Conservation (phyloP, 2,888 invertebrate species). For the Acrobasis suavella region DNA sequence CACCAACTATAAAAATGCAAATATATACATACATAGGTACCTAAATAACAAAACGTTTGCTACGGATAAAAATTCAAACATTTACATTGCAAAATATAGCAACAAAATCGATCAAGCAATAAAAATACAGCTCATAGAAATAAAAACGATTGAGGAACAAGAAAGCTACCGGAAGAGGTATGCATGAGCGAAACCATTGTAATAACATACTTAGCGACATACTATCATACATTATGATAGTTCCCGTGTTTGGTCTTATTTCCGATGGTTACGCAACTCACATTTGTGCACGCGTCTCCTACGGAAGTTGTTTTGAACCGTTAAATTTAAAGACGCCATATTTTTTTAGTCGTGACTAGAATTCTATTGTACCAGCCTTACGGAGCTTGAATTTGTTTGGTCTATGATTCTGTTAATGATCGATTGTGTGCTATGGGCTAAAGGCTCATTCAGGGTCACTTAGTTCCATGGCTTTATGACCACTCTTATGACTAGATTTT, state of each 20-base stretch:
- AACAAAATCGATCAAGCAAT: conserved; percentile 14
- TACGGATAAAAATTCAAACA: not conserved
- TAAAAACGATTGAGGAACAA: conserved; percentile 31
- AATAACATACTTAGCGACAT: conserved; percentile 41
- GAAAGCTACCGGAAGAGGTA: conserved; percentile 47
- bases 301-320: conserved; percentile 45
- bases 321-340: conserved; percentile 38
- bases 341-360: conserved; percentile 37
- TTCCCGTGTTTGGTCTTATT: conserved; percentile 53
- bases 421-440: conserved; percentile 27
- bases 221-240: conserved; percentile 39
- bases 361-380: conserved; percentile 40
- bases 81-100: conserved; percentile 11
- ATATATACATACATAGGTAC: no score
- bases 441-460: not conserved
- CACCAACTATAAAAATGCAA: no score
- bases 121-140: conserved; percentile 28
- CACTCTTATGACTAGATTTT: not conserved
- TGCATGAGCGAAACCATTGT: conserved; percentile 47
- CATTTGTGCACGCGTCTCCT: conserved; percentile 56
- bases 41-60: not conserved
- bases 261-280: conserved; percentile 39
- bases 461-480: conserved; percentile 11
- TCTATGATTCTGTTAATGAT: conserved; percentile 28
- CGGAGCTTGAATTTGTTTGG: conserved; percentile 43